Evolutionary conservation across 2,797 vertebrate species (phyloP).

Genomic region (Poeciliopsis turneri): DNA sequence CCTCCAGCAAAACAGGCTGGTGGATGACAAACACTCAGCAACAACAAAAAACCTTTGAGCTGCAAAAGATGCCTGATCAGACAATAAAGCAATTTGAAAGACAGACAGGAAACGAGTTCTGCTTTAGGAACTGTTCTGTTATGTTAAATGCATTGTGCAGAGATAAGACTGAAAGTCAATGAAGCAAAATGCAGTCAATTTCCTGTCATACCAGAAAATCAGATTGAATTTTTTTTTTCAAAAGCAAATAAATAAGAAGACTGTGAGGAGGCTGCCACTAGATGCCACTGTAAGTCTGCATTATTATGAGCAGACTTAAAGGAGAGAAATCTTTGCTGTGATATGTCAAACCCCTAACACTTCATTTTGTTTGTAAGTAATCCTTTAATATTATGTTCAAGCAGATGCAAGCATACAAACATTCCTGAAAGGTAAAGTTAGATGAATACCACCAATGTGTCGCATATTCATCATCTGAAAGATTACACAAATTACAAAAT

Average conservation of each 20-base stretch:
- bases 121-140: constrained; percentile 20
- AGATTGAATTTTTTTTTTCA: constrained; percentile 10
- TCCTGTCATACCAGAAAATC: constrained; percentile 20
- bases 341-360: neutral
- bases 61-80: constrained; percentile 3
- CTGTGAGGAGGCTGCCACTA: constrained; percentile 55
- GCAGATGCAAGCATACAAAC: neutral
- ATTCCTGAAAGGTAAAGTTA: neutral
- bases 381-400: neutral
- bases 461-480: constrained; percentile 13
- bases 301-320: constrained; percentile 6
- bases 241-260: constrained; percentile 19
- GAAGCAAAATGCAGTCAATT: constrained; percentile 31
- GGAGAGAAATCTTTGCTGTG: neutral
- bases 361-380: neutral
- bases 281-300: constrained; percentile 53
- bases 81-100: constrained; percentile 12
- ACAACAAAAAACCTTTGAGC: neutral
- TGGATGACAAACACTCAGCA: constrained; percentile 5
- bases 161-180: constrained; percentile 31
- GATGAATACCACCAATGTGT: neutral
- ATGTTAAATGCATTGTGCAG: constrained; percentile 18
- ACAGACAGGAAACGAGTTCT: neutral
- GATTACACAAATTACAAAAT: constrained; percentile 15
- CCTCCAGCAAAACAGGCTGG: constrained; percentile 3